These are phyloP conservation scores for Ptilonorhynchus violaceus DNA, from an alignment of 2,113 vertebrate species.

Conservation along the genomic window DNA sequence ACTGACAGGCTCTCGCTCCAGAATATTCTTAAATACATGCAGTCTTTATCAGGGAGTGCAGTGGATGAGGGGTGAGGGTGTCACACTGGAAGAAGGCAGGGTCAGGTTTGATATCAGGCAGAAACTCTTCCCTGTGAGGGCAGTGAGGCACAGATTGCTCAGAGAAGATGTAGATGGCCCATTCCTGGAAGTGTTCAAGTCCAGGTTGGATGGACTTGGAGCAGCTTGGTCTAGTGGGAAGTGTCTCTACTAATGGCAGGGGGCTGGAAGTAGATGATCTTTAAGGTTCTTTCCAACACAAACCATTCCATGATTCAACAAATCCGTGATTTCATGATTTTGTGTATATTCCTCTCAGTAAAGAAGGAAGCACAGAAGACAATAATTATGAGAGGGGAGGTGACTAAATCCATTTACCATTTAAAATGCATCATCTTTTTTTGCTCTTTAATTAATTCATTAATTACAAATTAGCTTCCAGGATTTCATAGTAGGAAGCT, in stretches of 20 bases:
- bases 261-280: background rate
- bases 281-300: background rate
- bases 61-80: background rate
- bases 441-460: slow-evolving; percentile 23
- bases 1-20: background rate
- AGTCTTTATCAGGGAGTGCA: background rate
- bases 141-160: background rate
- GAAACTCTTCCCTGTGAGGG: background rate
- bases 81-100: background rate
- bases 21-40: background rate
- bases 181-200: background rate
- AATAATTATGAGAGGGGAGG: background rate
- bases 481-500: slow-evolving; percentile 10
- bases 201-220: background rate
- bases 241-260: background rate
- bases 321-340: background rate
- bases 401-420: background rate
- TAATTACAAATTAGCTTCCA: slow-evolving; percentile 27
- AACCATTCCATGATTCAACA: background rate
- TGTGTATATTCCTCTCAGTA: background rate
- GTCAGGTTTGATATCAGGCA: background rate
- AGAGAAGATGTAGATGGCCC: background rate
- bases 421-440: background rate
- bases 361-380: background rate
- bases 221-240: background rate